Base-by-base conservation (phyloP, 2,113 vertebrate genomes). In the Prionailurus bengalensis region DNA sequence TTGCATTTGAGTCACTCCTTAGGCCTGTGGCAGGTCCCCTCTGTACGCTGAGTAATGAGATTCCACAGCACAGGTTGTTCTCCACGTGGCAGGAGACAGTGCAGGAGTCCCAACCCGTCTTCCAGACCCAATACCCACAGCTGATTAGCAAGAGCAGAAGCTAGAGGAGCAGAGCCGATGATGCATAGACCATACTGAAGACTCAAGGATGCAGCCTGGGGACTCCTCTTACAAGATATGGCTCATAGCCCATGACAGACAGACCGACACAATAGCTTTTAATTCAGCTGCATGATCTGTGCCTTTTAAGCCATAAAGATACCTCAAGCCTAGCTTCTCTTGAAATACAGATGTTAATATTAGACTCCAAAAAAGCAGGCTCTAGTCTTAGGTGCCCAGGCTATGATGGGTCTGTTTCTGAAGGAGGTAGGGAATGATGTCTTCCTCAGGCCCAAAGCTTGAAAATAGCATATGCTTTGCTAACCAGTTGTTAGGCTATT, bases 311-410 rank as follows among this genome's bases (percentile, higher is more conserved):
- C 84, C 91, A 63, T 87, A 91, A 66, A 96, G 51, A 97, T 97
- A 98, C 98, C 97, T 98, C 98, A 97, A 94, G 74, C 89, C 84
- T 79, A 63, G 79, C 85, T 76, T 87, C 83, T 95, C 91, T 61
- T 93, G 61, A 97, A 92, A 95, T 36, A 23, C 55, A 97, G 61
- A 79, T 79, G 48, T 81, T 95, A 58, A 53, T 27, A 31, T 23
- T n/a, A 89, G 45, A 78, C 48, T 88, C 82, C 42, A 63, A 42
- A 80, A 70, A 82, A 76, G 80, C 61, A 90, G 76, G n/a, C 63
- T 87, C n/a, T 33, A 36, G 71, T 48, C 78, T 53, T 42, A 8
- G 36, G 66, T 42, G 45, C 66, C 95, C 55, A 55, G 65, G 89
- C 70, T 71, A 11, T 14, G 21, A 45, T 16, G 45, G 65, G 61